Percentiles rank a stretch among this genome's conserved stretches.
Conservation (phyloP, 2,797 vertebrate species). For the Australoheros facetus region DNA sequence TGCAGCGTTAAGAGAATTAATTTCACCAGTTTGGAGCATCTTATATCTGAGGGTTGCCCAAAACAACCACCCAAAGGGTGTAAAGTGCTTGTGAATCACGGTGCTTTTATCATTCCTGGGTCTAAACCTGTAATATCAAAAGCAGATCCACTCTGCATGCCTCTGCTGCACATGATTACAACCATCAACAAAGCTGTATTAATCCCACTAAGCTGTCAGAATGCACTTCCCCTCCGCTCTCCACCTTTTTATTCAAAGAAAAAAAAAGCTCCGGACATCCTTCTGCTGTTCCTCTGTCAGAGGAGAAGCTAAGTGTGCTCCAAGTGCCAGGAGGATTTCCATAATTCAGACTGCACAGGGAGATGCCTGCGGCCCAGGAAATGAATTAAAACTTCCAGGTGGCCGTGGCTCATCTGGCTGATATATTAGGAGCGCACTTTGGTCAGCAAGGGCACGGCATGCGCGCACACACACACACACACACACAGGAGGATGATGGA, state of each 20-base stretch:
- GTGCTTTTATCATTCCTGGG: neutral
- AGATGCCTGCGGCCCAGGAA: conserved; percentile 45
- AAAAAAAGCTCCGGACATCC: conserved; percentile 13
- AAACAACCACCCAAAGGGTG: neutral
- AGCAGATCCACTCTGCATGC: conserved; percentile 3
- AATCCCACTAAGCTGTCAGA: conserved; percentile 63
- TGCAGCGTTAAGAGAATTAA: neutral
- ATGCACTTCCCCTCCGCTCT: conserved; percentile 49
- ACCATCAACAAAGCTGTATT: conserved; percentile 31
- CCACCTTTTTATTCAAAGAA: conserved; percentile 37
- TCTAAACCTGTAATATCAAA: neutral
- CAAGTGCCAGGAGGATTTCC: conserved; percentile 56
- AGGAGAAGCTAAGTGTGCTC: conserved; percentile 53
- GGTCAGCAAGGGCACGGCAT: conserved; percentile 33
- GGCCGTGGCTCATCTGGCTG: conserved; percentile 54
- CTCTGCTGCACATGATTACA: conserved; percentile 30
- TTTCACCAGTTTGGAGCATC: neutral
- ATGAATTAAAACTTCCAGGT: conserved; percentile 69
- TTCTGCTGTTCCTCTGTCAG: conserved; percentile 49
- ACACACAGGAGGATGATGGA: conserved; percentile 35
- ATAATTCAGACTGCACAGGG: conserved; percentile 41
- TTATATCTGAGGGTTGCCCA: accelerated
- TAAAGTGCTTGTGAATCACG: neutral
- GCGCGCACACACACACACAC: conserved; percentile 17
- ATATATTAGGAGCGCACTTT: conserved; percentile 42